A percentile compares a stretch with the other conserved stretches of the same genome.
phyloP scores from a whole-genome alignment of 2,113 vertebrate genomes.

The Struthidea cinerea region DNA sequence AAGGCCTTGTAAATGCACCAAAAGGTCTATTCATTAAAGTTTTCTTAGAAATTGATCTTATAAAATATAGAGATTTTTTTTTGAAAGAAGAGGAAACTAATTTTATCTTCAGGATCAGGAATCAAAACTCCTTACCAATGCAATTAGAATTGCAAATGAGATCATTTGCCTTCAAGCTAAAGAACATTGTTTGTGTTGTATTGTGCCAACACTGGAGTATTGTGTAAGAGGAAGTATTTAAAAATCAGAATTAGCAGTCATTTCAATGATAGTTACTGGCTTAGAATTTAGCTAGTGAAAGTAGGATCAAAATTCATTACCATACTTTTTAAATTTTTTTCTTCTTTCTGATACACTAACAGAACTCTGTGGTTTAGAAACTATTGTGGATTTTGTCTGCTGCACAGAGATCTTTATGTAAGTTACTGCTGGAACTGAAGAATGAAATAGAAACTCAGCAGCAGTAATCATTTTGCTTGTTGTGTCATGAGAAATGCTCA shows the following conservation, averaged over 20 bases:
- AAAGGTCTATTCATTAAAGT: not conserved
- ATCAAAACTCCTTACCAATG: not conserved
- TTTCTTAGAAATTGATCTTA: not conserved
- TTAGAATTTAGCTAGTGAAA: not conserved
- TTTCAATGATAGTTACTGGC: not conserved
- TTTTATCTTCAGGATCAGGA: not conserved
- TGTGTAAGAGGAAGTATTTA: not conserved
- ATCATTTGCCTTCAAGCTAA: not conserved
- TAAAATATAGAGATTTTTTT: not conserved
- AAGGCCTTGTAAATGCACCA: not conserved
- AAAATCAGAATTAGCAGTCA: not conserved
- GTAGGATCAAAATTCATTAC: not conserved
- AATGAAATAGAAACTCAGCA: not conserved
- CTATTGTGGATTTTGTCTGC: not conserved
- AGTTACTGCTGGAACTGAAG: not conserved
- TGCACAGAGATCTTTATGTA: not conserved
- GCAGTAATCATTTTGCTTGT: slow-evolving; percentile 12
- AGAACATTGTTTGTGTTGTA: not conserved
- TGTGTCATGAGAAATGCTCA: not conserved
- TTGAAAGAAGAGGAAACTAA: not conserved
- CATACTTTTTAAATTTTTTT: not conserved
- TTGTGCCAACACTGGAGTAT: not conserved
- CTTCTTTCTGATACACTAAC: not conserved
- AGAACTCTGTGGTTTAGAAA: not conserved
- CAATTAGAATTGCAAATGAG: not conserved